These are phyloP conservation scores for Asobara japonica DNA, from an alignment of 1,140 invertebrate species.

Conservation along the genomic window DNA sequence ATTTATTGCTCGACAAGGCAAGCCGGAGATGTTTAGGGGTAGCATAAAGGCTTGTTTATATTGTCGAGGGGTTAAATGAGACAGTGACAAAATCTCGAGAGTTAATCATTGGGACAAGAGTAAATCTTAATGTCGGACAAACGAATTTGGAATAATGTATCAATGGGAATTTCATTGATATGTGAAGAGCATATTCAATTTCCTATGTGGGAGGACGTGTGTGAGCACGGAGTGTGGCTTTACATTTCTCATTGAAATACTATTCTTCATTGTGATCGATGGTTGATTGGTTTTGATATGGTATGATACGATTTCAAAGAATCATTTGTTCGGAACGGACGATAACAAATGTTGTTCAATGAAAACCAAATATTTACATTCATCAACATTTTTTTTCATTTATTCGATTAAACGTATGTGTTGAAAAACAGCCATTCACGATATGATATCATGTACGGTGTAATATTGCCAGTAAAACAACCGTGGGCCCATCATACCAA, in stretches of 20 bases:
- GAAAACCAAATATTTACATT: too few relatives aligned
- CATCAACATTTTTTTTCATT: too few relatives aligned
- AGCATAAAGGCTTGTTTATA: background rate
- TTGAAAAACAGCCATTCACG: background rate
- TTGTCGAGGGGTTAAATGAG: background rate
- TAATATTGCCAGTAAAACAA: background rate
- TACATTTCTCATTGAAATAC: too few relatives aligned
- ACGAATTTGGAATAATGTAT: background rate
- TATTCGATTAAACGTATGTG: too few relatives aligned
- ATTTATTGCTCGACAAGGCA: conserved; percentile 24
- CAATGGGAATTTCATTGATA: background rate
- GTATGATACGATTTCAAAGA: too few relatives aligned
- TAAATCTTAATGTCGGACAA: background rate
- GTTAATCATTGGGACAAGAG: background rate
- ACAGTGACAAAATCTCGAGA: background rate
- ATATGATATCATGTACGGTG: too few relatives aligned
- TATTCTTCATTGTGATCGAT: too few relatives aligned
- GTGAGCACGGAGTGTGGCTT: background rate
- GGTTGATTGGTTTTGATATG: too few relatives aligned
- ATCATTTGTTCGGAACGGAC: too few relatives aligned
- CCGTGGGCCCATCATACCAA: background rate
- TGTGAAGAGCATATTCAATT: background rate
- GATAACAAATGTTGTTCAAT: too few relatives aligned
- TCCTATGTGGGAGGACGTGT: background rate
- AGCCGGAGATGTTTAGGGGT: conserved; percentile 10